Evolutionary conservation across 2,113 vertebrate species (phyloP).

Genomic region (Chascanopsetta lugubris): DNA sequence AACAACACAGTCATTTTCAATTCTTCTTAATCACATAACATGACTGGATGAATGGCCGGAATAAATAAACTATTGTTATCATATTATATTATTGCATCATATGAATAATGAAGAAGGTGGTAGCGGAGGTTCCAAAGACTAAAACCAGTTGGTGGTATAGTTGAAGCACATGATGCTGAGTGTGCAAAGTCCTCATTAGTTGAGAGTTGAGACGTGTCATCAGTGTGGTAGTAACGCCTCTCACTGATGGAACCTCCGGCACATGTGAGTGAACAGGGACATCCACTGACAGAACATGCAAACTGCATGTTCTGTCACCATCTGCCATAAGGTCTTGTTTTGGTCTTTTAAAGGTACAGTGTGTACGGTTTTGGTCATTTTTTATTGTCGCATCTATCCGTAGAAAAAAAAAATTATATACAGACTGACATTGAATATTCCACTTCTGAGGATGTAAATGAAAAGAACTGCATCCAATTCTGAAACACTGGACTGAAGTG

Average conservation of each 20-base stretch:
- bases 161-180: constrained; percentile 12
- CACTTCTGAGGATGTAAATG: too few species aligned
- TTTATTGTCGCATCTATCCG: too few species aligned
- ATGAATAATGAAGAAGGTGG: not conserved
- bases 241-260: not conserved
- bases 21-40: not conserved
- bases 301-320: constrained; percentile 44
- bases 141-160: not conserved
- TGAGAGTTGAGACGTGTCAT: constrained; percentile 24
- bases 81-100: too few species aligned
- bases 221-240: constrained; percentile 17
- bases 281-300: constrained; percentile 43
- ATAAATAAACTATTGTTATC: not conserved
- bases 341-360: too few species aligned
- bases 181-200: constrained; percentile 5
- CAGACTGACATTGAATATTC: too few species aligned
- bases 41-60: not conserved
- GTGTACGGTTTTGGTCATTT: too few species aligned
- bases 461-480: too few species aligned
- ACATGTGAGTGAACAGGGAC: constrained; percentile 48
- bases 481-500: not conserved
- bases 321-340: too few species aligned
- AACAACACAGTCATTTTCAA: not conserved
- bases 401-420: too few species aligned
- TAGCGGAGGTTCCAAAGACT: not conserved